Evolutionary conservation across 92 coral and sea anemone species (phyloP), one percentile per base, ranked within the genome.

Genomic region (Isaurus tuberculatus): DNA sequence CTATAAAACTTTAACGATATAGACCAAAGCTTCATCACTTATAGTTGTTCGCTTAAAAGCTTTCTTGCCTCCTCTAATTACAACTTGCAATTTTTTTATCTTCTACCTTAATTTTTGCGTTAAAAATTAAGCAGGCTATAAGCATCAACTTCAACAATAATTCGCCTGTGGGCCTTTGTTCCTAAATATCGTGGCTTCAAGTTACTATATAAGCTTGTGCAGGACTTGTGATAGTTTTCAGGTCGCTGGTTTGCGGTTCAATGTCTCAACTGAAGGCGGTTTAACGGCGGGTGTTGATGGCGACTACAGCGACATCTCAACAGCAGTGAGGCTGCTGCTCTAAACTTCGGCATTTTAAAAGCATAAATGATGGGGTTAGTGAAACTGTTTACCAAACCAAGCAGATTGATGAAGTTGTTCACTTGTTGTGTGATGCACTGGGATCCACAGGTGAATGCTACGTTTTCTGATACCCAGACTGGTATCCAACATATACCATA

Each of bases 181-280:
- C n/a, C n/a, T n/a, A n/a, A n/a, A n/a, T n/a, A n/a, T n/a, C n/a
- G n/a, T n/a, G n/a, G 46, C 7, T 40, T 40, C 46, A 40, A 40
- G 3, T 40, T 40, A 40, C 46, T 13, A 40, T 40, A 40, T n/a
- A n/a, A 40, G 1, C 11, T 7, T 40, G 9, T 40, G 10, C 7
- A 40, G 46, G 46, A 40, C 46, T 2, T 40, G 7, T 6, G 46
- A n/a, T n/a, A n/a, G 46, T 13, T 40, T 2, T 4, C 46, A n/a
- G n/a, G 11, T 55, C 63, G 63, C 8, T 55, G 1, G 63, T 55
- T 55, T 94, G 95, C 65, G 89, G 79, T 73, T 28, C 34, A 40
- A 75, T 32, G 46, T 57, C 70, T 33, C 23, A 14, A 19, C 34
- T 33, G 36, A 13, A 20, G 33, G 23, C 69, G 55, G 15, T 34